Evolutionary conservation across 2,797 vertebrate species (phyloP).

Genomic region (Urosaurus nigricauda): DNA sequence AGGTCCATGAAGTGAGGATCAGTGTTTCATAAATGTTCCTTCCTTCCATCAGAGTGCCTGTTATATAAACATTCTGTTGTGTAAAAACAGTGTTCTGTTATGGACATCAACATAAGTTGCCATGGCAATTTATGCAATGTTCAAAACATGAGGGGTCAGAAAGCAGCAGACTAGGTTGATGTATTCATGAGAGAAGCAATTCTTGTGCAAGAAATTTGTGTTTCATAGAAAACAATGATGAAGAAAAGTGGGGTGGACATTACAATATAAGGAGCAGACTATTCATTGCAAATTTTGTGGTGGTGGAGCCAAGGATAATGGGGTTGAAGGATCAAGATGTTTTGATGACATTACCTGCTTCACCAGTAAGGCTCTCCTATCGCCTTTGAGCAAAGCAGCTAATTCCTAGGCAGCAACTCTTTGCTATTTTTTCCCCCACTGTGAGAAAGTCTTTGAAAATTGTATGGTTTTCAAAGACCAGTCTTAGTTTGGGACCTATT

Average conservation of each 20-base stretch:
- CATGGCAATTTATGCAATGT: conserved; percentile 63
- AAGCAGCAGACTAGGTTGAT: conserved; percentile 28
- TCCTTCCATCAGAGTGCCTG: conserved; percentile 36
- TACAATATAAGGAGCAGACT: not conserved
- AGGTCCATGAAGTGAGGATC: not conserved
- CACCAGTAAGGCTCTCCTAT: not conserved
- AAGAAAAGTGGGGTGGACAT: not conserved
- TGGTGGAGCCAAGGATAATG: not conserved
- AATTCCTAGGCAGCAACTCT: not conserved
- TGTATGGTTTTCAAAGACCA: no score
- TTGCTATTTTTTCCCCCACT: not conserved
- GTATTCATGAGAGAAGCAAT: conserved; percentile 34
- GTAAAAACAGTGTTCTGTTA: conserved; percentile 49
- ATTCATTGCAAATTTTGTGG: not conserved
- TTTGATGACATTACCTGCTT: not conserved
- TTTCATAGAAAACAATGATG: conserved; percentile 2
- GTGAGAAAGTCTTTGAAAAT: no score
- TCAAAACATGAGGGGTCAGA: not conserved
- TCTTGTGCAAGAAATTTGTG: conserved; percentile 20
- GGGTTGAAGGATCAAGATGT: not conserved
- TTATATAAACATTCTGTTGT: conserved; percentile 57
- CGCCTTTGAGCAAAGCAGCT: not conserved
- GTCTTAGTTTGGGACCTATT: no score
- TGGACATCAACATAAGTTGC: conserved; percentile 67
- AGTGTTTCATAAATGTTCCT: conserved; percentile 46